Percentiles rank a stretch among this genome's conserved stretches.
These are phyloP conservation scores for Mustela lutreola DNA, from an alignment of 2,113 vertebrate genomes.

Conservation along the genomic window DNA sequence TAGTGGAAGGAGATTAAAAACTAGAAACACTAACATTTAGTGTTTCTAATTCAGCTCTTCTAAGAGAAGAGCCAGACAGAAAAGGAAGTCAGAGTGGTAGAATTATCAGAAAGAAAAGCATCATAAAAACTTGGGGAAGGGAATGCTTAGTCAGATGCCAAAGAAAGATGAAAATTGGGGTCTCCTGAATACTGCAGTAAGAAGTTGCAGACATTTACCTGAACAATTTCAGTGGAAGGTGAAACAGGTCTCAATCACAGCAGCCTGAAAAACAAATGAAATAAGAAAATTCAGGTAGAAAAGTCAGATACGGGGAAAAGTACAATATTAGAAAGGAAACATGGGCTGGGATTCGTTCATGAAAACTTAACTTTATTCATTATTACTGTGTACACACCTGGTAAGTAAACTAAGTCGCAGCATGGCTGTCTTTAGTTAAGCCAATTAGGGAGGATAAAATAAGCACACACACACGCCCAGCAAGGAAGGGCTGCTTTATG, in stretches of 20 bases:
- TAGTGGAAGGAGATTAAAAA: conserved; percentile 16
- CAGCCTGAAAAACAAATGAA: background rate
- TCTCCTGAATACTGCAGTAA: background rate
- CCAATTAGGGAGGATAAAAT: conserved; percentile 62
- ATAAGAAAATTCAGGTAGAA: background rate
- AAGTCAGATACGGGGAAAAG: background rate
- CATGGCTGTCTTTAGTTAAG: conserved; percentile 58
- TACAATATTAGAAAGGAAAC: conserved; percentile 21
- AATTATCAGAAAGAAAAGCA: background rate
- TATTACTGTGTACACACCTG: background rate
- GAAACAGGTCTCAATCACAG: background rate
- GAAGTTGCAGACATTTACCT: background rate
- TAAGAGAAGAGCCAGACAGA: background rate
- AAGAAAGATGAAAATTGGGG: background rate
- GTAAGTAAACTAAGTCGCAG: conserved; percentile 40
- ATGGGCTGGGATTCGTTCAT: background rate
- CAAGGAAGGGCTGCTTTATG: background rate
- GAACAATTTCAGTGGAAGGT: background rate
- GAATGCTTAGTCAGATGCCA: background rate
- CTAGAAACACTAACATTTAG: background rate
- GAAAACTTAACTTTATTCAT: background rate
- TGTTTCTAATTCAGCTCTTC: no score
- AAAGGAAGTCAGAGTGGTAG: background rate
- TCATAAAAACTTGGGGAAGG: background rate
- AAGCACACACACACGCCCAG: background rate